A percentile compares a stretch with the other conserved stretches of the same genome.
Conservation (phyloP, 2,888 invertebrate genomes). For the Callyntrura sp. region DNA sequence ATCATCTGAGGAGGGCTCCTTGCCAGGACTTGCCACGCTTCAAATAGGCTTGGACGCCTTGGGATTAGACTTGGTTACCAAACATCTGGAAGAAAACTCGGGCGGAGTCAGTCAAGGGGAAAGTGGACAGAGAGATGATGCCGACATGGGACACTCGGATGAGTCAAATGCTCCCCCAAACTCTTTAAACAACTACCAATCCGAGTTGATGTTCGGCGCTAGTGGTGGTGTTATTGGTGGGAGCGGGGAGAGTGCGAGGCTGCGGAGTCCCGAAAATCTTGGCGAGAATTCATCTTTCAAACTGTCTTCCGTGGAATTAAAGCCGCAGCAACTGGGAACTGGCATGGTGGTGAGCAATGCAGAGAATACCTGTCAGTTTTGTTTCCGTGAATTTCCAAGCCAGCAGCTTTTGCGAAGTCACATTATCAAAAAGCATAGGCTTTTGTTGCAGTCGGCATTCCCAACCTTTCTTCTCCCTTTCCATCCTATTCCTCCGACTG, state of each 20-base stretch:
- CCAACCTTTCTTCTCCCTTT: constrained; percentile 82
- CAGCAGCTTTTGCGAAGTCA: constrained; percentile 80
- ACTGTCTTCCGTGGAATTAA: constrained; percentile 80
- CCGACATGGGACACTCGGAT: constrained; percentile 76
- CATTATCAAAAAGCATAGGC: constrained; percentile 81
- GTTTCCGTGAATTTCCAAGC: constrained; percentile 82
- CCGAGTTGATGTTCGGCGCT: constrained; percentile 62
- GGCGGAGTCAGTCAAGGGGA: constrained; percentile 63
- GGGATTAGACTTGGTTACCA: constrained; percentile 74
- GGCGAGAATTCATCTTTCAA: constrained; percentile 76
- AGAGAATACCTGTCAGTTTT: constrained; percentile 83
- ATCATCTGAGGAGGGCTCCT: constrained; percentile 39
- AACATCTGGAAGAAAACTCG: constrained; percentile 76
- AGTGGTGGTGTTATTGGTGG: constrained; percentile 31
- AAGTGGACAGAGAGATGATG: constrained; percentile 74
- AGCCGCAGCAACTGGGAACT: constrained; percentile 77
- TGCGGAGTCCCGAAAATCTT: constrained; percentile 73
- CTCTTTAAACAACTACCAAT: constrained; percentile 68
- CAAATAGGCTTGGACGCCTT: constrained; percentile 80
- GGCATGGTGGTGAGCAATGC: constrained; percentile 58
- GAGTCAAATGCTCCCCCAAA: constrained; percentile 73
- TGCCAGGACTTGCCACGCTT: constrained; percentile 73
- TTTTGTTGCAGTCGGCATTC: constrained; percentile 80
- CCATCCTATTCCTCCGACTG: constrained; percentile 70
- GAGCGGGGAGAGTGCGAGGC: constrained; percentile 62